Conservation (phyloP, 2,888 invertebrate genomes). For the Brachycybe producta region DNA sequence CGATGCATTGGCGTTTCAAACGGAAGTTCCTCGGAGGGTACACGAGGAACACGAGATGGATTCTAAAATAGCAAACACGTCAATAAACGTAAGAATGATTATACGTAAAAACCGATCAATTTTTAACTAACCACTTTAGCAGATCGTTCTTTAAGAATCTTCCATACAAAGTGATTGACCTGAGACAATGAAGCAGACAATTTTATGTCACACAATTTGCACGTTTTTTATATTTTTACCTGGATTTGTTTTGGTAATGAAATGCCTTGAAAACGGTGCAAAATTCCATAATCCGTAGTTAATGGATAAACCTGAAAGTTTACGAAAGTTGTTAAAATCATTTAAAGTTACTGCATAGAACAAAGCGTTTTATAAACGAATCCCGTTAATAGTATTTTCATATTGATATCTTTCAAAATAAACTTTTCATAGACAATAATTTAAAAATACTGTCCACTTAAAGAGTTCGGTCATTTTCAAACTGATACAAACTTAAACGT, state of each 20-base stretch:
- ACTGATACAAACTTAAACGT: too few species aligned
- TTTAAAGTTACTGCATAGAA: too few species aligned
- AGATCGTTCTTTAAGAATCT: slow-evolving; percentile 59
- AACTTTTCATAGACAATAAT: slow-evolving; percentile 5
- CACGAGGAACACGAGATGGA: slow-evolving; percentile 1
- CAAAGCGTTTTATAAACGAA: too few species aligned
- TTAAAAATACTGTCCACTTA: slow-evolving; percentile 13
- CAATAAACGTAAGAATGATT: background rate
- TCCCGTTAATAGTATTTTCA: too few species aligned
- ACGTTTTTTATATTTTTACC: slow-evolving; percentile 27
- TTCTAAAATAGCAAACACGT: slow-evolving; percentile 5
- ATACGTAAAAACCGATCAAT: background rate
- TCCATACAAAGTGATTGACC: slow-evolving; percentile 66
- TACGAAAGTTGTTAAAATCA: slow-evolving; percentile 7
- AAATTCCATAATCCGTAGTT: slow-evolving; percentile 44
- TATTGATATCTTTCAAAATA: slow-evolving; percentile 4
- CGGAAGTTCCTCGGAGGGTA: too few species aligned
- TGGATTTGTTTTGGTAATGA: slow-evolving; percentile 61
- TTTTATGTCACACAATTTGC: background rate
- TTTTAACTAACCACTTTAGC: slow-evolving; percentile 44
- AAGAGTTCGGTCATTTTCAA: too few species aligned
- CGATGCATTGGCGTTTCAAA: background rate
- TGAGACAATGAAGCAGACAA: slow-evolving; percentile 25
- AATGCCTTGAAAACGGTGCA: slow-evolving; percentile 82
- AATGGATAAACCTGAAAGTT: slow-evolving; percentile 50